Base-by-base conservation (phyloP, 64 coral and sea anemone species). In the Trachythela sp. region DNA sequence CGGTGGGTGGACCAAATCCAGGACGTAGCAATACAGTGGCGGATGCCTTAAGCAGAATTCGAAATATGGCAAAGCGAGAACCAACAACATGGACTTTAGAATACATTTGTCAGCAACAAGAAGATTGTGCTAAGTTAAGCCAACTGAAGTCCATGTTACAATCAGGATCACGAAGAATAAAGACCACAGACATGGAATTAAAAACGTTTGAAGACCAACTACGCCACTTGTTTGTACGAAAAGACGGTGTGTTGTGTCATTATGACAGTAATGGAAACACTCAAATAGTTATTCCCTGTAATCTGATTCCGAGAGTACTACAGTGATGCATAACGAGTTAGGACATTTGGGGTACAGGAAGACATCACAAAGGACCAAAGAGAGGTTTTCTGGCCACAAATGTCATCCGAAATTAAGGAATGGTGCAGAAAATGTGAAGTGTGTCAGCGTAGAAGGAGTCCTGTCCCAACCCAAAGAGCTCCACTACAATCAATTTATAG, bases 381-480 rank as follows among this genome's bases (percentile, higher is more conserved):
- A 88, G 9, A 13, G 40, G 13, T 89, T 43, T 90, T 39, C 18
- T 90, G 80, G 89, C 51, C 77, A 8, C 35, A 39, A 40, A 43
- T 90, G 89, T 0, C 48, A 41, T 34, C 80, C 8, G 77, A 85
- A 1, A 29, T 43, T 0, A 41, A 90, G 20, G 48, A 39, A 8
- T 90, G 52, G 89, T 90, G 89, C 40, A 39, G 54, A 17, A 5
- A 10, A 50, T 90, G 77, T 33, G 29, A 34, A 36, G 18, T 2
- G 26, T 84, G 49, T 48, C 49, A 90, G 51, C 88, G 48, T 13
- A 39, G 77, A 39, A 20, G 80, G 26, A 90, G 84, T 67, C 80
- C 77, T 39, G 77, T 68, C 27, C 89, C 80, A 32, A 20, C 0
- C 27, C 54, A 36, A 18, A 90, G 34, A 24, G 88, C 77, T 84